phyloP scores from a whole-genome alignment of 2,888 invertebrate species.

The Acleris laterana region DNA sequence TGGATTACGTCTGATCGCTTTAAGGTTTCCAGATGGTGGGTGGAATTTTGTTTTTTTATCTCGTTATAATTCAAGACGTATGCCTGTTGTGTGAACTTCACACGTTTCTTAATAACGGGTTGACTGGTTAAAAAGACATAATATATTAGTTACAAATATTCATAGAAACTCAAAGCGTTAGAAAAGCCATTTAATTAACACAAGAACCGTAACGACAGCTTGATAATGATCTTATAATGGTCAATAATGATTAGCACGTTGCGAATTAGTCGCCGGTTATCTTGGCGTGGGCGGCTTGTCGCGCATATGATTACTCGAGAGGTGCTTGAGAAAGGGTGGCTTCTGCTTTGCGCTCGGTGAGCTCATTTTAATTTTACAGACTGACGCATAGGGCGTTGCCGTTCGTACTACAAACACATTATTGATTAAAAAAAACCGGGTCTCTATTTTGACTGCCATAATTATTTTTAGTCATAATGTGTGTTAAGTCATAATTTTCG shows the following conservation, averaged over 20 bases:
- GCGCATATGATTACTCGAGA: slow-evolving; percentile 39
- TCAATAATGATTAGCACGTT: slow-evolving; percentile 56
- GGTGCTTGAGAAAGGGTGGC: not conserved
- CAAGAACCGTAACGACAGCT: slow-evolving; percentile 16
- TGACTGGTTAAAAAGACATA: not conserved
- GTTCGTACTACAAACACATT: too few relatives aligned
- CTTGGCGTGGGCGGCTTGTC: slow-evolving; percentile 41
- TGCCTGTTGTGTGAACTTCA: too few relatives aligned
- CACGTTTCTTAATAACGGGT: too few relatives aligned
- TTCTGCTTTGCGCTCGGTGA: not conserved
- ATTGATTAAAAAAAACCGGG: too few relatives aligned
- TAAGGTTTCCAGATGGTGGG: slow-evolving; percentile 48
- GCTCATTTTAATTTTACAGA: not conserved
- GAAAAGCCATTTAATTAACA: not conserved
- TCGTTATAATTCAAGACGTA: not conserved
- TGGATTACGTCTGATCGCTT: slow-evolving; percentile 62
- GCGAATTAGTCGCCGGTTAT: slow-evolving; percentile 61
- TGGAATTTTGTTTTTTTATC: slow-evolving; percentile 1
- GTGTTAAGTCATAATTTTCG: too few relatives aligned
- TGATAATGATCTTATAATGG: slow-evolving; percentile 52
- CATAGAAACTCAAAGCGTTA: not conserved
- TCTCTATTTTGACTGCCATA: too few relatives aligned
- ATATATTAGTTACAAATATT: not conserved
- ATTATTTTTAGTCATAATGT: too few relatives aligned
- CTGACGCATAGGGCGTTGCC: too few relatives aligned